These are phyloP conservation scores for Montipora capitata DNA, from an alignment of 92 coral and sea anemone species.

Conservation along the genomic window DNA sequence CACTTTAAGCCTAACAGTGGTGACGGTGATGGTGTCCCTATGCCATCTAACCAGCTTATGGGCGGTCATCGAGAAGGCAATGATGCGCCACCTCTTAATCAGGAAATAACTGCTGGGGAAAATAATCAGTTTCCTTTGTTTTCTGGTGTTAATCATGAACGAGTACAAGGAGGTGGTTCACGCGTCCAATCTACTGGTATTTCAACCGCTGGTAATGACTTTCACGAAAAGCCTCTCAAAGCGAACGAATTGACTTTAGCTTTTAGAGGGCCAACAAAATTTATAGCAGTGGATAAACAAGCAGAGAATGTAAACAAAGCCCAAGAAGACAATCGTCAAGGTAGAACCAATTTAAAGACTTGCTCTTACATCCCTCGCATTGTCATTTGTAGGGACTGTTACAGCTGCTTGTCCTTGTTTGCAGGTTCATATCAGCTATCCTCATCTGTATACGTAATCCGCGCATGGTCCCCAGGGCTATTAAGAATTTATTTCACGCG, in stretches of 20 bases:
- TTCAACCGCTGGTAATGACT: neutral
- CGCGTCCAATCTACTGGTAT: neutral
- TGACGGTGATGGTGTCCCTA: neutral
- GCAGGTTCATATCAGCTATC: too few species aligned
- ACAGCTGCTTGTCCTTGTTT: too few species aligned
- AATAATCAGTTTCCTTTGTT: neutral
- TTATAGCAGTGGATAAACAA: slow-evolving; percentile 41
- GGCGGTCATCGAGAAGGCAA: neutral
- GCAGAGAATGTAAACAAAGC: neutral
- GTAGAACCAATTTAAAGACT: neutral
- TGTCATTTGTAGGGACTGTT: too few species aligned
- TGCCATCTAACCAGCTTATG: neutral
- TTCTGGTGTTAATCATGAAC: neutral
- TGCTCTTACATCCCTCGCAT: too few species aligned
- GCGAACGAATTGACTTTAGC: neutral
- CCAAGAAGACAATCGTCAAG: slow-evolving; percentile 18
- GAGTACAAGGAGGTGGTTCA: slow-evolving; percentile 1
- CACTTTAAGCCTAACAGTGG: slow-evolving; percentile 5
- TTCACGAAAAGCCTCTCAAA: neutral
- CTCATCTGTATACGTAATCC: too few species aligned
- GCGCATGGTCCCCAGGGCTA: too few species aligned
- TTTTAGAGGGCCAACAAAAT: slow-evolving; percentile 18
- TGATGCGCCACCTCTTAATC: neutral
- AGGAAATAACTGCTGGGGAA: neutral
- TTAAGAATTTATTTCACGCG: too few species aligned